These are phyloP conservation scores for Muscidifurax raptorellus DNA, from an alignment of 1,140 invertebrate species.

Conservation along the genomic window DNA sequence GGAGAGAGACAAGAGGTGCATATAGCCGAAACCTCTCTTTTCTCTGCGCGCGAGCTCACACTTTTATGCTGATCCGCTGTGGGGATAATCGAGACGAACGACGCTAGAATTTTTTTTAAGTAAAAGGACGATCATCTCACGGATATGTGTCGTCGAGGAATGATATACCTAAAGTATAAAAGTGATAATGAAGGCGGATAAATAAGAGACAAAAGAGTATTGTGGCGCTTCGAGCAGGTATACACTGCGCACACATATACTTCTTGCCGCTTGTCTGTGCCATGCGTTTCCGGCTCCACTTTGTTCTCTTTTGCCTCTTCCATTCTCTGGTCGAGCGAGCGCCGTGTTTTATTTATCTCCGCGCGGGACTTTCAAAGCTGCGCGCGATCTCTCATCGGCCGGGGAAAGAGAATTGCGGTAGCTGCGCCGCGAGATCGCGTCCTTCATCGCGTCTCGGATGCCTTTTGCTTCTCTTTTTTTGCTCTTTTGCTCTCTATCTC, in stretches of 20 bases:
- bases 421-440: background rate
- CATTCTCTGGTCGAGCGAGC: background rate
- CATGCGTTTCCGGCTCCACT: background rate
- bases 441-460: slow-evolving; percentile 15
- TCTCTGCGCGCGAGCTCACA: background rate
- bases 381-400: slow-evolving; percentile 29
- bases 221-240: background rate
- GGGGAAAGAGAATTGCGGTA: slow-evolving; percentile 13
- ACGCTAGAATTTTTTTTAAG: background rate
- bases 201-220: background rate
- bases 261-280: no score
- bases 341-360: slow-evolving; percentile 38
- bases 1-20: slow-evolving; percentile 42
- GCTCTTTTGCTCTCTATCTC: no score
- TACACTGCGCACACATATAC: background rate
- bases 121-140: background rate
- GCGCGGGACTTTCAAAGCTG: slow-evolving; percentile 13
- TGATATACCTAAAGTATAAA: background rate
- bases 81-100: background rate
- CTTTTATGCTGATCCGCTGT: slow-evolving; percentile 6
- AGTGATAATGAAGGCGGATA: background rate
- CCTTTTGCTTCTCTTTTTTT: slow-evolving; percentile 17
- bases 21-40: slow-evolving; percentile 47
- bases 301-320: slow-evolving; percentile 29
- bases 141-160: background rate